A percentile compares a stretch with the other conserved stretches of the same genome.
These are phyloP conservation scores for Rachycentron canadum DNA, from an alignment of 2,797 vertebrate species.

Conservation along the genomic window DNA sequence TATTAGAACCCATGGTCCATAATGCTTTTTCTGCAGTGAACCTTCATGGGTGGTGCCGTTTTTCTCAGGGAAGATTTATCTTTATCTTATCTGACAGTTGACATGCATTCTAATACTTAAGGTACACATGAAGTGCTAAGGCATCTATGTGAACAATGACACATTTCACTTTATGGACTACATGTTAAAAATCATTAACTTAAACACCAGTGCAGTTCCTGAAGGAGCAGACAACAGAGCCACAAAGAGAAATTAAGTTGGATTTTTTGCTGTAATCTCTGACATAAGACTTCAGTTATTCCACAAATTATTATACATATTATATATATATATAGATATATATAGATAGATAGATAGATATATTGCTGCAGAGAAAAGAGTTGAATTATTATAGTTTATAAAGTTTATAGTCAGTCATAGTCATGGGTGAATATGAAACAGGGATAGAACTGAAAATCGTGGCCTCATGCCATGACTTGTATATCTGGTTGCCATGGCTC, in stretches of 20 bases:
- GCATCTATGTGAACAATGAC: neutral
- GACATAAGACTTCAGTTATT: neutral
- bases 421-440: too few species aligned
- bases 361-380: too few species aligned
- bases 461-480: slow-evolving; percentile 2
- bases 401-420: too few species aligned
- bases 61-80: neutral
- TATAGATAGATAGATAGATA: too few species aligned
- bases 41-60: too few species aligned
- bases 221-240: neutral
- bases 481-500: slow-evolving; percentile 40
- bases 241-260: too few species aligned
- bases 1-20: too few species aligned
- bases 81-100: neutral
- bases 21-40: too few species aligned
- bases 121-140: neutral
- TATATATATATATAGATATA: too few species aligned
- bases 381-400: too few species aligned
- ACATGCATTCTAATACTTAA: neutral
- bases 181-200: neutral
- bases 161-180: neutral
- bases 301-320: too few species aligned
- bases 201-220: neutral
- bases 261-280: neutral
- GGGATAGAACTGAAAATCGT: neutral